These are phyloP conservation scores for Adelognathus sp. DNA, from an alignment of 2,888 invertebrate genomes.

Conservation along the genomic window DNA sequence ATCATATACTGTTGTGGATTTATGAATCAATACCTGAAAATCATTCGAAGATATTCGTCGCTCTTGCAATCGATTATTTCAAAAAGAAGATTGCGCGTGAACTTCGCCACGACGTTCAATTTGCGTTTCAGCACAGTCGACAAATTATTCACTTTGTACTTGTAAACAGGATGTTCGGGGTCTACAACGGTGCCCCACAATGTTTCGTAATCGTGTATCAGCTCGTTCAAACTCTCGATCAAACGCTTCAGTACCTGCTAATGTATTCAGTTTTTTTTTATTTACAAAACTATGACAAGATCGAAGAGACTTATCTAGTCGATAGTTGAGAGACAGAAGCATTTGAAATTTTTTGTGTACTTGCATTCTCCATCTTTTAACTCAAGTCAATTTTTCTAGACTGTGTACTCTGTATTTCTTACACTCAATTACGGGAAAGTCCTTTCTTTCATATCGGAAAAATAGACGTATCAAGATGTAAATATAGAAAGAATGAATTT, in stretches of 20 bases:
- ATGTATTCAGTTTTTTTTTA: constrained; percentile 5
- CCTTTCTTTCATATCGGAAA: no score
- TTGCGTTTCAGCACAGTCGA: constrained; percentile 63
- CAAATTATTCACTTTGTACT: constrained; percentile 67
- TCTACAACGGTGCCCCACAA: constrained; percentile 38
- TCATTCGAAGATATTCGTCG: constrained; percentile 65
- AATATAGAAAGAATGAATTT: no score
- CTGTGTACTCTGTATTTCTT: no score
- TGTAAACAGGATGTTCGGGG: constrained; percentile 66
- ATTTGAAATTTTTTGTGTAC: no score
- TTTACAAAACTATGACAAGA: not conserved
- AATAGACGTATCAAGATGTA: no score
- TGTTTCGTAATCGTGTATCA: constrained; percentile 60
- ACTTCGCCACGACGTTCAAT: constrained; percentile 68
- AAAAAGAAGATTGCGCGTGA: constrained; percentile 65
- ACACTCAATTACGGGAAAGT: no score
- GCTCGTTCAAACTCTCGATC: constrained; percentile 61
- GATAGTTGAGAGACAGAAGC: no score
- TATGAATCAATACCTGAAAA: constrained; percentile 72
- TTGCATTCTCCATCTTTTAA: no score
- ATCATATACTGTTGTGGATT: no score
- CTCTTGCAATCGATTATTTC: constrained; percentile 66
- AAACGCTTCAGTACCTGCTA: constrained; percentile 56
- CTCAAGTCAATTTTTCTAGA: no score
- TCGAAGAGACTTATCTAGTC: no score